Percentiles rank a stretch among this genome's conserved stretches.
phyloP scores from a whole-genome alignment of 2,113 vertebrate species.

The Antechinus stuartii region DNA sequence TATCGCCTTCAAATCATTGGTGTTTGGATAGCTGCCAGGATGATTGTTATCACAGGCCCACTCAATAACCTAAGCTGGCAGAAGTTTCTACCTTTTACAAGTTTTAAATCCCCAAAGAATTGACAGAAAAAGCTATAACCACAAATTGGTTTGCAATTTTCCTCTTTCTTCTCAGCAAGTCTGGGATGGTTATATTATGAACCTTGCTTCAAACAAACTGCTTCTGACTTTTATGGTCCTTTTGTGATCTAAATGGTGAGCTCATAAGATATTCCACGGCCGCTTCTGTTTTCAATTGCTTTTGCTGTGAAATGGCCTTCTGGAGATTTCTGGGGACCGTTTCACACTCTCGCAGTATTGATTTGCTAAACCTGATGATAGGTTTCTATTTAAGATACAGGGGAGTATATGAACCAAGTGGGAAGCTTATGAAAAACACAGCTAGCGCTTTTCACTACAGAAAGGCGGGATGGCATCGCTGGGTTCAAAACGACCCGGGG shows the following conservation, averaged over 20 bases:
- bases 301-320: constrained; percentile 87
- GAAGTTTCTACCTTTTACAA: constrained; percentile 85
- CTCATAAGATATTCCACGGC: constrained; percentile 87
- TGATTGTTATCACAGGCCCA: constrained; percentile 77
- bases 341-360: constrained; percentile 85
- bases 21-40: constrained; percentile 81
- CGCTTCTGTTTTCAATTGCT: constrained; percentile 86
- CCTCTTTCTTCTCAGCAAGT: constrained; percentile 82
- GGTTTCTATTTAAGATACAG: constrained; percentile 85
- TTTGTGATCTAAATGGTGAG: constrained; percentile 89
- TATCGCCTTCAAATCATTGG: constrained; percentile 84
- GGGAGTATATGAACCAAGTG: constrained; percentile 76
- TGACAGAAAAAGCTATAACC: constrained; percentile 86
- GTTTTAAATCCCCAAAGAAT: constrained; percentile 87
- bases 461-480: constrained; percentile 39
- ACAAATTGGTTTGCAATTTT: constrained; percentile 89
- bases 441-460: constrained; percentile 71
- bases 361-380: constrained; percentile 87
- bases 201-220: constrained; percentile 87
- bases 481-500: constrained; percentile 61
- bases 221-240: constrained; percentile 89
- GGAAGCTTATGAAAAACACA: constrained; percentile 79
- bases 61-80: constrained; percentile 81
- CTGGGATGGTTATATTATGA: constrained; percentile 86
- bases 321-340: constrained; percentile 85